phyloP scores from a whole-genome alignment of 2,888 invertebrate genomes.

The Tethea ocularis region DNA sequence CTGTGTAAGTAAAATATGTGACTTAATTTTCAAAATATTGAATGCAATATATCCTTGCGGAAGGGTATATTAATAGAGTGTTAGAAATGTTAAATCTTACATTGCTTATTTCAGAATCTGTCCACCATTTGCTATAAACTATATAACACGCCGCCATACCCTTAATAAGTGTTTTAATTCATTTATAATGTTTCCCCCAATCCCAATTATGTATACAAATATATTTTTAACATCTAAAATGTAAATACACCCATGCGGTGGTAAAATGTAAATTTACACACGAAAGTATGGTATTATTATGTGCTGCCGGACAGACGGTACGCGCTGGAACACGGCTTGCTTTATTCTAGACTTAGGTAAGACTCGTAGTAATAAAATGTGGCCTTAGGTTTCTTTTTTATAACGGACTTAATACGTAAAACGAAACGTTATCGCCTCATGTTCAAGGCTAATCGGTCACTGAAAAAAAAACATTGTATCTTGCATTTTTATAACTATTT shows the following conservation, averaged over 20 bases:
- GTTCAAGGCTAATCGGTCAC: constrained; percentile 45
- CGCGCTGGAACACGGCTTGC: constrained; percentile 57
- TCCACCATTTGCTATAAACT: background rate
- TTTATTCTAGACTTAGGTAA: constrained; percentile 56
- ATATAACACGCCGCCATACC: constrained; percentile 29
- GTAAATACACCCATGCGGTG: constrained; percentile 60
- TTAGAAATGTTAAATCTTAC: background rate
- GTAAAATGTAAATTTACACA: constrained; percentile 49
- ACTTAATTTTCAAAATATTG: too few relatives aligned
- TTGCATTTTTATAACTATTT: constrained; percentile 70
- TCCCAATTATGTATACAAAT: constrained; percentile 21
- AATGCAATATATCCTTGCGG: too few relatives aligned
- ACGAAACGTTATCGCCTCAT: constrained; percentile 39
- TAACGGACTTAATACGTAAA: constrained; percentile 55
- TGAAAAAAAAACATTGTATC: constrained; percentile 50
- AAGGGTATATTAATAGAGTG: too few relatives aligned
- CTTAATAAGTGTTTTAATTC: constrained; percentile 29
- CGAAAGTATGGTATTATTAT: constrained; percentile 38
- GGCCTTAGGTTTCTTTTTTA: constrained; percentile 71
- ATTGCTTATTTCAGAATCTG: background rate
- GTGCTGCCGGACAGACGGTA: constrained; percentile 35
- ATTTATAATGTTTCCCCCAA: constrained; percentile 25
- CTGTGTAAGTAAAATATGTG: too few relatives aligned
- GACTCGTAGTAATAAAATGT: constrained; percentile 76
- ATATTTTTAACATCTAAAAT: constrained; percentile 39